These are phyloP conservation scores for Clitarchus hookeri DNA, from an alignment of 2,888 invertebrate species.

Conservation along the genomic window DNA sequence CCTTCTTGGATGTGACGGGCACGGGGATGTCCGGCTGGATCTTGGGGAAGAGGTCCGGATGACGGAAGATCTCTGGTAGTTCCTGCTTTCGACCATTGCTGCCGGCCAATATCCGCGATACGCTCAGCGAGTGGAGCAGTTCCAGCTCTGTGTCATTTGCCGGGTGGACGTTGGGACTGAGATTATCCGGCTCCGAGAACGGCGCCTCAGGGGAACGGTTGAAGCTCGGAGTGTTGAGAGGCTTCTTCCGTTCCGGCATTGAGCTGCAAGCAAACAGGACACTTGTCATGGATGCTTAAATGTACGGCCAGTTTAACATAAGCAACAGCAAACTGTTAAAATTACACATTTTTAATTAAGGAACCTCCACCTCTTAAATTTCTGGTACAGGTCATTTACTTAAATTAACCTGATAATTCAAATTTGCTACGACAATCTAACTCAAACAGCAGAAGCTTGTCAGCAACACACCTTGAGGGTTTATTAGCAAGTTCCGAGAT, in stretches of 20 bases:
- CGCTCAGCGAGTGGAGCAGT: conserved; percentile 78
- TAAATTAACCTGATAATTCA: no score
- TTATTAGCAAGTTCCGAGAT: no score
- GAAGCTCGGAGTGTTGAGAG: conserved; percentile 44
- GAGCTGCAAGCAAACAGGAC: conserved; percentile 25
- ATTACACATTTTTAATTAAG: no score
- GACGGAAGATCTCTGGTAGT: conserved; percentile 51
- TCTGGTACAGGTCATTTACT: no score
- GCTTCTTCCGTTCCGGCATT: conserved; percentile 41
- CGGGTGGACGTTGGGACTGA: conserved; percentile 45
- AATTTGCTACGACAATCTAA: no score
- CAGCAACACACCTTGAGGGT: no score
- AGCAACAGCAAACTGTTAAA: no score
- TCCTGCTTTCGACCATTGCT: conserved; percentile 74
- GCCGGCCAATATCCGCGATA: conserved; percentile 82
- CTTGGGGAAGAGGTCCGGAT: conserved; percentile 55
- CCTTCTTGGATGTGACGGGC: conserved; percentile 28
- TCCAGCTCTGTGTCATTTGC: conserved; percentile 55
- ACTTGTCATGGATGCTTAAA: neutral
- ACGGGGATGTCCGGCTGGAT: conserved; percentile 39
- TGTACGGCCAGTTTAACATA: no score
- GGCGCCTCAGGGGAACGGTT: conserved; percentile 40
- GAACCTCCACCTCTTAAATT: no score
- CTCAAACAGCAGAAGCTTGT: no score
- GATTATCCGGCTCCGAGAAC: conserved; percentile 37